phyloP scores from a whole-genome alignment of 1,140 invertebrate species.

The Monochamus saltuarius region DNA sequence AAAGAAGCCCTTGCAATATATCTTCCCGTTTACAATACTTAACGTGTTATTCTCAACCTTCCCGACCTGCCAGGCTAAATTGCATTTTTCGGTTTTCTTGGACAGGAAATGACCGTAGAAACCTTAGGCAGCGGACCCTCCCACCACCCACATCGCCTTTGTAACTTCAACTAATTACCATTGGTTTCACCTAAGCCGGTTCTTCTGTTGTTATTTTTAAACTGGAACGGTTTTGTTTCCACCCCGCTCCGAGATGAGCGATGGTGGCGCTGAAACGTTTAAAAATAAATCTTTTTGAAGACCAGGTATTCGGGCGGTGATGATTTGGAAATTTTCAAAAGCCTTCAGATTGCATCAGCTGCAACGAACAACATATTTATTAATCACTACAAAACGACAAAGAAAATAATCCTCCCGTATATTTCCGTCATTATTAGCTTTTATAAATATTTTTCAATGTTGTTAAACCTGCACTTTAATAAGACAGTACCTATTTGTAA shows the following conservation, averaged over 20 bases:
- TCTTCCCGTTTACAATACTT: slow-evolving; percentile 14
- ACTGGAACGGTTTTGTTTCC: slow-evolving; percentile 4
- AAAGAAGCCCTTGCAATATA: slow-evolving; percentile 30
- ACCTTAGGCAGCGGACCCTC: slow-evolving; percentile 24
- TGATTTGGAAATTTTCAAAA: no score
- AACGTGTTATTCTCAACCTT: slow-evolving; percentile 29
- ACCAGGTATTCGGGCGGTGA: slow-evolving; percentile 4
- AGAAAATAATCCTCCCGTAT: no score
- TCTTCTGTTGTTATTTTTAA: slow-evolving; percentile 23
- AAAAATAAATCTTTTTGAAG: slow-evolving; percentile 12
- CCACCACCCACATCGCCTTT: slow-evolving; percentile 16
- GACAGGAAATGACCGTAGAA: slow-evolving; percentile 43
- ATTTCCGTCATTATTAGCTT: no score
- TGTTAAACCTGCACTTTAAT: no score
- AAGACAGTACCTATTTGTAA: no score
- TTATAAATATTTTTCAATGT: no score
- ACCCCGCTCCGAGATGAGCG: slow-evolving; percentile 7
- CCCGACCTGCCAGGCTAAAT: slow-evolving; percentile 37
- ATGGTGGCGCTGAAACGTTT: slow-evolving; percentile 13
- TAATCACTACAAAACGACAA: no score
- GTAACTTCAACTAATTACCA: slow-evolving; percentile 23
- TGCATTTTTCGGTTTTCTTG: slow-evolving; percentile 39
- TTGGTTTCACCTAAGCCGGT: background rate
- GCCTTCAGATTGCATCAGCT: no score
- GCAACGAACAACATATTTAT: no score